Conservation (phyloP, 1,140 invertebrate genomes). For the Drosophila murphyi region DNA sequence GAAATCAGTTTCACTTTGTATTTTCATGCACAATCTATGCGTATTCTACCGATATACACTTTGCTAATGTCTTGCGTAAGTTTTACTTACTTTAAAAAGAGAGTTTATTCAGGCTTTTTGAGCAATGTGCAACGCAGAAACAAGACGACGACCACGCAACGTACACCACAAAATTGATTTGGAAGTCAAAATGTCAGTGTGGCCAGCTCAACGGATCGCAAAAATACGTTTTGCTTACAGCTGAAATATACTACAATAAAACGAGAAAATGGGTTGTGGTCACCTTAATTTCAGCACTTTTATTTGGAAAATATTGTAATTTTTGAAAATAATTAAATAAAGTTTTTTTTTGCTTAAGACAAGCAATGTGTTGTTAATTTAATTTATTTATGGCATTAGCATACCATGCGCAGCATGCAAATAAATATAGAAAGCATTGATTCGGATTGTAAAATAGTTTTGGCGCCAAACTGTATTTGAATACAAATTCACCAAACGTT, state of each 20-base stretch:
- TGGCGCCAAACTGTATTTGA: not conserved
- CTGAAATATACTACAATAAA: conserved; percentile 13
- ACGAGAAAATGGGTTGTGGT: not conserved
- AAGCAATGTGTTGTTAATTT: not conserved
- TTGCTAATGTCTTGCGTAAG: not conserved
- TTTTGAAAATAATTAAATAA: no score
- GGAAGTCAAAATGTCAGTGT: conserved; percentile 30
- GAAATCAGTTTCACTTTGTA: conserved; percentile 18
- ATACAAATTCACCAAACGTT: not conserved
- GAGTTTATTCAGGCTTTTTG: conserved; percentile 59
- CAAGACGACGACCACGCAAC: conserved; percentile 75
- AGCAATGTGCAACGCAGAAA: conserved; percentile 74
- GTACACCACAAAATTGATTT: conserved; percentile 69
- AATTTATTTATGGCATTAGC: not conserved
- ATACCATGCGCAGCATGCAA: not conserved
- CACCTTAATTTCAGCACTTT: not conserved
- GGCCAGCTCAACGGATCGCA: not conserved
- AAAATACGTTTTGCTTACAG: not conserved
- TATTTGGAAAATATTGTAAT: no score
- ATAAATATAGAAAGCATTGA: conserved; percentile 1
- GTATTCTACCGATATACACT: not conserved
- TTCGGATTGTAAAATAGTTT: not conserved
- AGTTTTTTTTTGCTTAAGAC: no score
- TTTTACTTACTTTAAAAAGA: conserved; percentile 70
- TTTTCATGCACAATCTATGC: not conserved